Evolutionary conservation across 1,140 invertebrate genomes (phyloP).

Genomic region (Phocides pigmalion): DNA sequence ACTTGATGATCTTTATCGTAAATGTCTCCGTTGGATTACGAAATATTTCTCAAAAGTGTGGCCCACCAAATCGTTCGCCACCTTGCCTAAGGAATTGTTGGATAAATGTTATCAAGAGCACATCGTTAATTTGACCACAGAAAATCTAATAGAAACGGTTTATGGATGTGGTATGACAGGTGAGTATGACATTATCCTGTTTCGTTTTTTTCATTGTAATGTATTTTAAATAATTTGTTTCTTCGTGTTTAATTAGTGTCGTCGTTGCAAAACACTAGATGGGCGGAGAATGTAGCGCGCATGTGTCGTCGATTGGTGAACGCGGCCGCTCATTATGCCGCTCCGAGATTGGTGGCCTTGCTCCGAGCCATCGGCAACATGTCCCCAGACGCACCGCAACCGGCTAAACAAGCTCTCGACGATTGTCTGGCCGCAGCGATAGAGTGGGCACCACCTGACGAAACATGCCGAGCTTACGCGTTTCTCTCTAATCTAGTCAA

Average conservation of each 20-base stretch:
- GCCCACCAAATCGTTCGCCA: slow-evolving; percentile 93
- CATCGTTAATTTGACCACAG: slow-evolving; percentile 86
- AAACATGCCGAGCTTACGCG: slow-evolving; percentile 59
- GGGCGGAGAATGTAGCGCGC: slow-evolving; percentile 58
- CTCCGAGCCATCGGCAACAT: slow-evolving; percentile 41
- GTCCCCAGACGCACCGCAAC: slow-evolving; percentile 41
- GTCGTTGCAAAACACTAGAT: slow-evolving; percentile 58
- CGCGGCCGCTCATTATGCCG: slow-evolving; percentile 62
- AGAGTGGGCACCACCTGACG: slow-evolving; percentile 64
- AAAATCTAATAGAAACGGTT: slow-evolving; percentile 79
- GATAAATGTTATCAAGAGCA: slow-evolving; percentile 93
- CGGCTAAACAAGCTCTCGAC: slow-evolving; percentile 57
- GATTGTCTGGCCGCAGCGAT: slow-evolving; percentile 66
- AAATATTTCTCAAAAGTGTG: slow-evolving; percentile 93
- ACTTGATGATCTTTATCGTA: slow-evolving; percentile 93
- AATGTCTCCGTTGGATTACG: slow-evolving; percentile 93
- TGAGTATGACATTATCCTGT: slow-evolving; percentile 37
- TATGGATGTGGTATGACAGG: slow-evolving; percentile 66
- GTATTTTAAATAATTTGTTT: background rate
- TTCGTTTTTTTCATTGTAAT: background rate
- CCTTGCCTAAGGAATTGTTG: slow-evolving; percentile 90
- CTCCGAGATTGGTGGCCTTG: slow-evolving; percentile 51
- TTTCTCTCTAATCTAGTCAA: slow-evolving; percentile 50
- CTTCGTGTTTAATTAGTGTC: slow-evolving; percentile 40
- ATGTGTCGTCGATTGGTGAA: slow-evolving; percentile 65